Evolutionary conservation across 2,797 vertebrate species (phyloP).

Genomic region (Numenius phaeopus): DNA sequence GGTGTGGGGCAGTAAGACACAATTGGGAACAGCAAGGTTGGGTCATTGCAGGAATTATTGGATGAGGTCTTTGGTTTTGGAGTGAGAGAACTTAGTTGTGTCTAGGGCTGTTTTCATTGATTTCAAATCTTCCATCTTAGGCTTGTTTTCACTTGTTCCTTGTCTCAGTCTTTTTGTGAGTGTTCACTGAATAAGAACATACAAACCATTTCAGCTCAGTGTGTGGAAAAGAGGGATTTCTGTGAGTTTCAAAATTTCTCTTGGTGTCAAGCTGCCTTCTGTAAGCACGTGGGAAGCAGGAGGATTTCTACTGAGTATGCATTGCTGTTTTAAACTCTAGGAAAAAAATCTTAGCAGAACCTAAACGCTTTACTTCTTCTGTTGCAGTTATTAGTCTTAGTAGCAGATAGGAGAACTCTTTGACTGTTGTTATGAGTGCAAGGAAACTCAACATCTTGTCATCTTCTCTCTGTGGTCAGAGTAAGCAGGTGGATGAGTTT

Average conservation of each 20-base stretch:
- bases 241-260: not conserved
- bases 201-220: not conserved
- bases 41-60: not conserved
- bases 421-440: not conserved
- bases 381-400: not conserved
- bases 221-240: not conserved
- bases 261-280: not conserved
- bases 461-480: not conserved
- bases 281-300: not conserved
- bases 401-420: not conserved
- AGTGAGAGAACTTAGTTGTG: not conserved
- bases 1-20: not conserved
- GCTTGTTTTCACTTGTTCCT: not conserved
- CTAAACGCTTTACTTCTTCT: not conserved
- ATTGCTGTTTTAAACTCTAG: not conserved
- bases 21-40: not conserved
- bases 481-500: not conserved
- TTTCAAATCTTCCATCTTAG: not conserved
- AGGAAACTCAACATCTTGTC: not conserved
- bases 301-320: not conserved
- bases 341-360: not conserved
- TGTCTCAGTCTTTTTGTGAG: not conserved
- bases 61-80: not conserved
- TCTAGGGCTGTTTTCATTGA: not conserved
- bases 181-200: not conserved